Percentiles rank a stretch among this genome's conserved stretches.
These are phyloP conservation scores for Listronotus bonariensis DNA, from an alignment of 1,140 invertebrate genomes.

Conservation along the genomic window DNA sequence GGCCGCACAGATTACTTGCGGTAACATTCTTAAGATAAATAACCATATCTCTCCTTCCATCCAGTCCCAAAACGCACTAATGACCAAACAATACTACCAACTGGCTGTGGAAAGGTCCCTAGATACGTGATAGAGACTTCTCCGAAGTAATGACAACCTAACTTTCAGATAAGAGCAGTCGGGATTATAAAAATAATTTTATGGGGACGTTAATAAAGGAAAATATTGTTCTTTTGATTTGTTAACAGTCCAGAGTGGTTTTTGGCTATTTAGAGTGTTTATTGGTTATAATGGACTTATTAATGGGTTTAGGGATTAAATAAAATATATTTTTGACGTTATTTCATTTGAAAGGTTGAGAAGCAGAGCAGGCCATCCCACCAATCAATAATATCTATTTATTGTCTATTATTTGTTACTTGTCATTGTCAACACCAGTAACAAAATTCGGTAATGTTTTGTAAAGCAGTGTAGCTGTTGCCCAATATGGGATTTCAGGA, in stretches of 20 bases:
- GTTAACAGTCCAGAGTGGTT: constrained; percentile 1
- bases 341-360: too few species aligned
- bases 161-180: constrained; percentile 33
- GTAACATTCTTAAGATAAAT: constrained; percentile 55
- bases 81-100: constrained; percentile 51
- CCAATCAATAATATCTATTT: too few species aligned
- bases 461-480: too few species aligned
- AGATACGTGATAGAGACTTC: constrained; percentile 47
- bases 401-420: too few species aligned
- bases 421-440: too few species aligned
- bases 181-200: constrained; percentile 36
- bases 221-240: constrained; percentile 34
- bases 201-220: constrained; percentile 29
- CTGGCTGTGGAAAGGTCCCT: constrained; percentile 43
- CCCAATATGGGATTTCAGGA: too few species aligned
- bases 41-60: constrained; percentile 52
- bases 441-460: too few species aligned
- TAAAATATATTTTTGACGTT: too few species aligned
- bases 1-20: constrained; percentile 53
- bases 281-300: too few species aligned
- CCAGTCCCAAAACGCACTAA: constrained; percentile 49
- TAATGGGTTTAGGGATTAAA: too few species aligned
- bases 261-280: too few species aligned
- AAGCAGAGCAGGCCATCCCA: too few species aligned
- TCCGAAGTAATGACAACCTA: constrained; percentile 37